Conservation (phyloP, 2,113 vertebrate species). For the Rhodinocichla rosea region DNA sequence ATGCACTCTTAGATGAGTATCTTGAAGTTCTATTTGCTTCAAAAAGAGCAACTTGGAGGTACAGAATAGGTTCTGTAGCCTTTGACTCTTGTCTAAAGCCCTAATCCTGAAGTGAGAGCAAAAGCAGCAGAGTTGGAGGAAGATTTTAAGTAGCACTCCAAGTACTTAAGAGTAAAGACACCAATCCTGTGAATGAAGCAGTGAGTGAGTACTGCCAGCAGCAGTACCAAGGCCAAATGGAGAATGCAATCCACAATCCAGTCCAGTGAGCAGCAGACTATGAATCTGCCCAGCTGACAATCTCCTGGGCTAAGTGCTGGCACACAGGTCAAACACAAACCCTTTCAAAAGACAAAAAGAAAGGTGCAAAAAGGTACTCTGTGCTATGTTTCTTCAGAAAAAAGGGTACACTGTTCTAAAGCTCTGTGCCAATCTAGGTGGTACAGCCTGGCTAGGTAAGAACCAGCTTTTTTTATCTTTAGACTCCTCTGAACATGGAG, state of each 20-base stretch:
- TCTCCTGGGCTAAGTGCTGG: not conserved
- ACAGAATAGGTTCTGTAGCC: not conserved
- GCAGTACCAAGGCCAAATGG: not conserved
- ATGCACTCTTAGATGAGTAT: not conserved
- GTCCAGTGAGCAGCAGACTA: not conserved
- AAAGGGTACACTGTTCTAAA: conserved; percentile 26
- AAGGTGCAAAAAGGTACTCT: not conserved
- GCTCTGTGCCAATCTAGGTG: not conserved
- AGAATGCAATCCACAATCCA: not conserved
- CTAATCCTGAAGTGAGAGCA: not conserved
- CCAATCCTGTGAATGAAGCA: not conserved
- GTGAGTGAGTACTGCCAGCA: not conserved
- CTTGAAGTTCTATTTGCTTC: not conserved
- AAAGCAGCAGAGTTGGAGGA: not conserved
- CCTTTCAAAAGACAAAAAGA: not conserved
- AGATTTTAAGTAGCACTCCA: not conserved
- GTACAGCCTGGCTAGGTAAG: not conserved
- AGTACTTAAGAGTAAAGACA: not conserved
- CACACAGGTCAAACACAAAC: not conserved
- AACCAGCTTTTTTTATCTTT: not conserved
- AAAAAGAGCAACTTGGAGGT: not conserved
- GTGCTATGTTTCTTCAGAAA: not conserved
- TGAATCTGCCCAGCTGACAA: not conserved
- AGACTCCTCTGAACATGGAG: conserved; percentile 64
- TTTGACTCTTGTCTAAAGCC: not conserved